Evolutionary conservation across 2,797 vertebrate species (phyloP).

Genomic region (Rhadinocentrus ornatus): DNA sequence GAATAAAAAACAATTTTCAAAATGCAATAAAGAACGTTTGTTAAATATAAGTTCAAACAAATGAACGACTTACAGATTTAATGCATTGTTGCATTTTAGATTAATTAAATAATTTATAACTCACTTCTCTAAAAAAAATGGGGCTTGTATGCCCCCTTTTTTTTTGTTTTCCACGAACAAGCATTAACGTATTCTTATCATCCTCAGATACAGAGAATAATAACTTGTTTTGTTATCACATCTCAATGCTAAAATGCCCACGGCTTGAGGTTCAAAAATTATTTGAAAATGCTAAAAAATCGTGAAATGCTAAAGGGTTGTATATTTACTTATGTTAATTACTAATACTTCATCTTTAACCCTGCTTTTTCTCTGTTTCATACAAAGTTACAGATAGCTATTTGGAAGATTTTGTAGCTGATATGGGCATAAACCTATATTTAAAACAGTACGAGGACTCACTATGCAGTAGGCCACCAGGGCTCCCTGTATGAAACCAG

Average conservation of each 20-base stretch:
- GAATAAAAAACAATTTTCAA: neutral
- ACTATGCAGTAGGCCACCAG: conserved; percentile 97
- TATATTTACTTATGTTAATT: neutral
- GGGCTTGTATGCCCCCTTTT: no score
- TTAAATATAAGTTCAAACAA: neutral
- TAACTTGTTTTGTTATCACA: no score
- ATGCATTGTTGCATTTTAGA: no score
- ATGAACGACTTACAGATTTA: no score
- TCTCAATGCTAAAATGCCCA: no score
- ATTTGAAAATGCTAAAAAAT: neutral
- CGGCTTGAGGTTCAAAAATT: neutral
- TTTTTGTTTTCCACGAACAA: neutral
- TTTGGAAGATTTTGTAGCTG: neutral
- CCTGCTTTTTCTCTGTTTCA: neutral
- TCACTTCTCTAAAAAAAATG: no score
- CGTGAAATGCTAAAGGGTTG: neutral
- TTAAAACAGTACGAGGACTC: conserved; percentile 70
- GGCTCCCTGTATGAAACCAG: conserved; percentile 93
- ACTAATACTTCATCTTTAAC: neutral
- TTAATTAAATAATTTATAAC: neutral
- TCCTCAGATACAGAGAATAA: no score
- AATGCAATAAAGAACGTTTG: neutral
- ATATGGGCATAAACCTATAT: neutral
- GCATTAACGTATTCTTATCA: neutral
- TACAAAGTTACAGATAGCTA: neutral